Conservation (phyloP, 2,797 vertebrate genomes). For the Chrysocyon brachyurus region DNA sequence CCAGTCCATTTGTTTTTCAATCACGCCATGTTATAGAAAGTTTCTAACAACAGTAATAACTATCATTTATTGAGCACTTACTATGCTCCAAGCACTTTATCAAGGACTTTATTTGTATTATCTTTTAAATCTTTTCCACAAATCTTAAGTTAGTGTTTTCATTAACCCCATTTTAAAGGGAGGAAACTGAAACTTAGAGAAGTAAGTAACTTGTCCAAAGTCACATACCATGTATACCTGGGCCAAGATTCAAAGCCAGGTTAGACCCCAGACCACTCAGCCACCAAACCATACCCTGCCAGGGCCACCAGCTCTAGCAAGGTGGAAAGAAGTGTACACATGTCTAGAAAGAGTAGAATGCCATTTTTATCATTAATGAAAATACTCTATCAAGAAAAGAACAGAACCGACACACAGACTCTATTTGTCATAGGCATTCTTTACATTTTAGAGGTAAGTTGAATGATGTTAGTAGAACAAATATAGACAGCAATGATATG, state of each 20-base stretch:
- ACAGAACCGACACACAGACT: neutral
- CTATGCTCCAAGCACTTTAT: neutral
- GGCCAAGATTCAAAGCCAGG: neutral
- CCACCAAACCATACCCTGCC: neutral
- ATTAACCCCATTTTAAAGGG: neutral
- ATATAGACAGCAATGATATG: neutral
- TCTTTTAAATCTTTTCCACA: slow-evolving; percentile 25
- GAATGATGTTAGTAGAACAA: slow-evolving; percentile 29
- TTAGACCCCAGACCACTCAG: neutral
- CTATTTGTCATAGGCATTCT: neutral
- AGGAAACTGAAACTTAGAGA: neutral
- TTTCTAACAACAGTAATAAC: neutral
- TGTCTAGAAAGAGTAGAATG: neutral
- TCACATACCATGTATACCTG: neutral
- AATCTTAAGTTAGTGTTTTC: neutral
- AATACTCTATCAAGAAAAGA: neutral
- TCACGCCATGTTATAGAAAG: neutral
- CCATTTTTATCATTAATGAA: slow-evolving; percentile 8
- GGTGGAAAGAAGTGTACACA: neutral
- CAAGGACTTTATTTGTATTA: slow-evolving; percentile 21
- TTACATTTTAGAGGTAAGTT: slow-evolving; percentile 40
- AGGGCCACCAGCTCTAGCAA: neutral
- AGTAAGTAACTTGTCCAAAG: neutral
- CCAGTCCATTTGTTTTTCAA: neutral
- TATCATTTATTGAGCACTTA: neutral